phyloP scores from a whole-genome alignment of 2,888 invertebrate species.

The Craniophora ligustri region DNA sequence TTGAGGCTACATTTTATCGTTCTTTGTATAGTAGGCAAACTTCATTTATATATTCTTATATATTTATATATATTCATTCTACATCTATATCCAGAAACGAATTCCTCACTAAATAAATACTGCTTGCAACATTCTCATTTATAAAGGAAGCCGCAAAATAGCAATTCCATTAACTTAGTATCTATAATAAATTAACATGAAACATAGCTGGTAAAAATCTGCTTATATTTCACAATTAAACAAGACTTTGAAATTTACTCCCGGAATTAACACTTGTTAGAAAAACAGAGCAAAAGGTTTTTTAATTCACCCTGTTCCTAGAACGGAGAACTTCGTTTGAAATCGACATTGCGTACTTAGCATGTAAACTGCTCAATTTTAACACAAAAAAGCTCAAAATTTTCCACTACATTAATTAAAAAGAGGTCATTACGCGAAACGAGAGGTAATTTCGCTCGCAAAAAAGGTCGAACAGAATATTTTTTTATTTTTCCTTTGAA shows the following conservation, averaged over 20 bases:
- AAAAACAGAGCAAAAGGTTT: conserved; percentile 15
- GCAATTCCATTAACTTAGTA: conserved; percentile 20
- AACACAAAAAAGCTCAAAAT: conserved; percentile 32
- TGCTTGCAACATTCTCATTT: no score
- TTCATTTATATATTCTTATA: no score
- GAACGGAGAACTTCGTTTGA: conserved; percentile 18
- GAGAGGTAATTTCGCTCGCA: conserved; percentile 38
- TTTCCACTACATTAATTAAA: conserved; percentile 51
- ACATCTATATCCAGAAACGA: no score
- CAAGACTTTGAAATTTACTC: conserved; percentile 7
- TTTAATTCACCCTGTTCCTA: conserved; percentile 11
- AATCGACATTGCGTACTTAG: conserved; percentile 35
- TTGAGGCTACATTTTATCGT: no score
- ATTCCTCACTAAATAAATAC: no score
- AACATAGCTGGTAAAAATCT: conserved; percentile 11
- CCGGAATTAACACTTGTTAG: conserved; percentile 16
- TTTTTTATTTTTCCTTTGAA: conserved; percentile 23
- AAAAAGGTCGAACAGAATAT: conserved; percentile 23
- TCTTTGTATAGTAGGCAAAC: no score
- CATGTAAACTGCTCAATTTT: conserved; percentile 35
- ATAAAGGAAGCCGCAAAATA: no score
- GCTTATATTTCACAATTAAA: conserved; percentile 6
- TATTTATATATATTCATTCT: no score
- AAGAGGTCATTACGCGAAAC: conserved; percentile 41
- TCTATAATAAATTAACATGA: conserved; percentile 18